Evolutionary conservation across 2,888 invertebrate genomes (phyloP), one percentile per base, ranked within the genome.

Genomic region (Nomada hirtipes): DNA sequence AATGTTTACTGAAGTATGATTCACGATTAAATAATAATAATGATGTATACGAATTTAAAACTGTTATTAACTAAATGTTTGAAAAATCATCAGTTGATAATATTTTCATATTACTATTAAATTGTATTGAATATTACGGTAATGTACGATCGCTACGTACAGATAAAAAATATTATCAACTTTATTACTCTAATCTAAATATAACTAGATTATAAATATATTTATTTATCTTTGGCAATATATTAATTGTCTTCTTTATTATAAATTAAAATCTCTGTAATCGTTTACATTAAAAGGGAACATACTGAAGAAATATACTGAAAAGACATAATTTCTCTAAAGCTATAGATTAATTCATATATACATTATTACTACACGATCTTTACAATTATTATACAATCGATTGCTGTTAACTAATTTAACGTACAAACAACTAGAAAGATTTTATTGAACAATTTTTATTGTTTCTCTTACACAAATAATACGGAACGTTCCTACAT

Each of bases 181-280:
- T 83, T 61, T 82, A 75, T 83, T 78, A 67, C 55, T 64, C 61
- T 81, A 3, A 26, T 82, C 60, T 73, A 65, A 78, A 81, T 76
- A 79, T 73, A 79, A 82, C 81, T 85, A 79, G 82, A 60, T 52
- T 61, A 47, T 55, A 76, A 76, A 64, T 73, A 70, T 63, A n/a
- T 36, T 36, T 7, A 7, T 36, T 36, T 53, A 36, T 44, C 18
- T 69, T 74, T 55, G n/a, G 59, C n/a, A n/a, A 26, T 36, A 36
- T 11, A 59, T 50, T 69, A 53, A 55, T 20, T 36, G 36, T 36
- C 36, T 36, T 36, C 36, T 36, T 52, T 69, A 52, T 26, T 42
- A 67, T 2, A 70, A 50, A 50, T 63, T 42, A 26, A 4, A 55
- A n/a, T 36, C 73, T 60, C 36, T 60, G 15, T 15, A 61, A 53